These are phyloP conservation scores for Standfussiana lucernea DNA, from an alignment of 2,888 invertebrate species.

Conservation along the genomic window DNA sequence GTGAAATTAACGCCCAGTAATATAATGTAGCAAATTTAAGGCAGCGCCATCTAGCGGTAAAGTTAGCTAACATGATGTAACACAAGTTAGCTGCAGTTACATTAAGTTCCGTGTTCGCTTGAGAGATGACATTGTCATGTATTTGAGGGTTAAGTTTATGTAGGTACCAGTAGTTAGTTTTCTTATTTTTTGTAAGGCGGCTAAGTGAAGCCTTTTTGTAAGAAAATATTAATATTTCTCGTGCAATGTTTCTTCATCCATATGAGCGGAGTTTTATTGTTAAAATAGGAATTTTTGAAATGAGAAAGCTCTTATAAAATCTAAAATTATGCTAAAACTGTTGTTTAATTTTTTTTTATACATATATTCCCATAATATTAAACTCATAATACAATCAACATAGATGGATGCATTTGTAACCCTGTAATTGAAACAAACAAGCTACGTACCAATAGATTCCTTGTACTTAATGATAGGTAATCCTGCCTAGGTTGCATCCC, in stretches of 20 bases:
- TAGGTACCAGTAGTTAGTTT: not conserved
- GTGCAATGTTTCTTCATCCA: not conserved
- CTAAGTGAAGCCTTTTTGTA: not conserved
- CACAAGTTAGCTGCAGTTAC: not conserved
- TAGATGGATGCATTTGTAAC: no score
- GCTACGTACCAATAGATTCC: no score
- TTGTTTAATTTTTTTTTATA: no score
- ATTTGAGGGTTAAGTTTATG: not conserved
- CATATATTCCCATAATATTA: no score
- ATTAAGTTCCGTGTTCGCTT: slow-evolving; percentile 26
- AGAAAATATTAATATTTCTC: not conserved
- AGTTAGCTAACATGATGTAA: slow-evolving; percentile 5
- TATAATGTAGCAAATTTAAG: not conserved
- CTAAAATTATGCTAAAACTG: not conserved
- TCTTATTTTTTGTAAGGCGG: not conserved
- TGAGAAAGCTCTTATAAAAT: not conserved
- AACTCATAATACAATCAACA: no score
- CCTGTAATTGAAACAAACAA: no score
- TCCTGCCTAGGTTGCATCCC: no score
- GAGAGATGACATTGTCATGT: slow-evolving; percentile 51
- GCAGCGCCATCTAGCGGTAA: slow-evolving; percentile 53
- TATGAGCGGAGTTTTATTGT: not conserved
- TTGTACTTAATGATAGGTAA: no score
- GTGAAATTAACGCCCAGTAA: not conserved
- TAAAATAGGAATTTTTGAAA: not conserved